These are phyloP conservation scores for Pentalonia nigronervosa DNA, from an alignment of 1,140 invertebrate species.

Conservation along the genomic window DNA sequence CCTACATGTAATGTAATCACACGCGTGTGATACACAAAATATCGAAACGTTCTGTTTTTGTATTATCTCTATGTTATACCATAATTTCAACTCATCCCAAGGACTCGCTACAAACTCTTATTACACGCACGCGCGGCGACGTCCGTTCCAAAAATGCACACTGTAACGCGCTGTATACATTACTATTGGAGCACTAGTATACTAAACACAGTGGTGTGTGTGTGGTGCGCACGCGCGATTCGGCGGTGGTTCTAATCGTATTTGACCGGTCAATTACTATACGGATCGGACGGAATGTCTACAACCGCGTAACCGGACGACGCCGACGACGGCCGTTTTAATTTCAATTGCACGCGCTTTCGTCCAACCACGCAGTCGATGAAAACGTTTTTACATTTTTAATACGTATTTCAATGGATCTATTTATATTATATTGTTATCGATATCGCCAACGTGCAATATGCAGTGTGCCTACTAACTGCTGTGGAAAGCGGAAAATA, in stretches of 20 bases:
- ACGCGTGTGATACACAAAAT: neutral
- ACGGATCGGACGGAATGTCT: neutral
- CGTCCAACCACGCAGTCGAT: neutral
- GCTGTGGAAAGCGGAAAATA: neutral
- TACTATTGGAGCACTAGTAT: neutral
- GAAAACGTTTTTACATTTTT: neutral
- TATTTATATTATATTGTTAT: neutral
- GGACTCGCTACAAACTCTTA: no score
- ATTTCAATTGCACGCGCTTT: neutral
- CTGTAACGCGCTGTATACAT: neutral
- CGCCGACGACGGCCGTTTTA: neutral
- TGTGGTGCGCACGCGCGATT: neutral
- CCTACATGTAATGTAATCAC: no score
- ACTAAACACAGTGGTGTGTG: neutral
- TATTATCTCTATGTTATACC: no score
- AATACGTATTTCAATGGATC: neutral
- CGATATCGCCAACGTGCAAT: neutral
- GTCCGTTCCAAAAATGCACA: no score
- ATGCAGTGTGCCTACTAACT: no score
- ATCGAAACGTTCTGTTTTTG: neutral
- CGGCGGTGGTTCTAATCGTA: neutral
- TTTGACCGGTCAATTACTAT: conserved; percentile 31
- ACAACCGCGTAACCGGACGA: neutral
- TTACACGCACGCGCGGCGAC: neutral
- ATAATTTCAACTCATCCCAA: no score